These are phyloP conservation scores for Pelochelys cantorii DNA, from an alignment of 2,797 vertebrate species.

Conservation along the genomic window DNA sequence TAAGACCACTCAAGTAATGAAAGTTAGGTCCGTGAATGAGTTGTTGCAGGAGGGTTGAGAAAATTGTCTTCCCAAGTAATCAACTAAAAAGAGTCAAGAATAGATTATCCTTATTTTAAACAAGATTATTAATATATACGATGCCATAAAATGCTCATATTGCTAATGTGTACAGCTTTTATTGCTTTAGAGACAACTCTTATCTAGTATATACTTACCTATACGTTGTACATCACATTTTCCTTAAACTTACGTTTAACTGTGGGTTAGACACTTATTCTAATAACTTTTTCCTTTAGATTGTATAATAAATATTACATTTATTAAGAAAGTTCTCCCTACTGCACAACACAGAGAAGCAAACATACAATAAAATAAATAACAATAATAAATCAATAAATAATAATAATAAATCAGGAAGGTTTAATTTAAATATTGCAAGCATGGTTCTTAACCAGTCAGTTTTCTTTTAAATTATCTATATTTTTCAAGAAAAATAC, in stretches of 20 bases:
- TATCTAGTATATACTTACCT: not conserved
- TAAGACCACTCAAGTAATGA: not conserved
- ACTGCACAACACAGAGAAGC: not conserved
- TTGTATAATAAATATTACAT: not conserved
- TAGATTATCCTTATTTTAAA: not conserved
- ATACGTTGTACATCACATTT: not conserved
- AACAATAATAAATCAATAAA: not conserved
- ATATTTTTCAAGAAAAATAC: not conserved
- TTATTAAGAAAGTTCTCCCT: not conserved
- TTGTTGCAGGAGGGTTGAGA: not conserved
- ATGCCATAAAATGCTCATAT: not conserved
- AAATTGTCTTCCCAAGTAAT: not conserved
- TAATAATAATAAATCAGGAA: not conserved
- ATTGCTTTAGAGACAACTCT: not conserved
- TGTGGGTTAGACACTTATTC: not conserved
- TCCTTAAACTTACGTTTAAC: not conserved
- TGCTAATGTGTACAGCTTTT: not conserved
- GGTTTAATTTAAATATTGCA: not conserved
- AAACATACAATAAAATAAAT: not conserved
- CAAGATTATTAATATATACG: not conserved
- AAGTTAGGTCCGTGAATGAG: not conserved
- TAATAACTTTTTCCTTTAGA: not conserved
- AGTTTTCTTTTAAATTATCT: not conserved
- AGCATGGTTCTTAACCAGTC: fast-evolving
- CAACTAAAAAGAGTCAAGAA: not conserved